A percentile compares a stretch with the other conserved stretches of the same genome.
Conservation (phyloP, 2,888 invertebrate species). For the Melitaea athalia region DNA sequence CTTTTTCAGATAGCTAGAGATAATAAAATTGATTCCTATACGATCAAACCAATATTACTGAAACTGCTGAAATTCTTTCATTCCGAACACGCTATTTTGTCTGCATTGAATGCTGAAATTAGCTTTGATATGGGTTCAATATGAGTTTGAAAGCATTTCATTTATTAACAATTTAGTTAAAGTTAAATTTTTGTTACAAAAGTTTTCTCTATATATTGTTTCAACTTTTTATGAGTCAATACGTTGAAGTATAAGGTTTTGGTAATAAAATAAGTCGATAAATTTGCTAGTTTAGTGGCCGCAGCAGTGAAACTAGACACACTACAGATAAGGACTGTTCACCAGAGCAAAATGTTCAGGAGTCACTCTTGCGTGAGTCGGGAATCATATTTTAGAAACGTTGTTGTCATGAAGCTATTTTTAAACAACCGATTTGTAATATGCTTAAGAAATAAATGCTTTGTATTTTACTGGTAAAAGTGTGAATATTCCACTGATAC, state of each 20-base stretch:
- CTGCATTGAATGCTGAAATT: no score
- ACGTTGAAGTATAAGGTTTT: not conserved
- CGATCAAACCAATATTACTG: not conserved
- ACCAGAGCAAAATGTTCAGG: conserved; percentile 16
- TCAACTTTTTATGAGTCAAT: no score
- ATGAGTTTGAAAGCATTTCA: no score
- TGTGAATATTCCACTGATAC: not conserved
- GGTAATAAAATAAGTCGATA: not conserved
- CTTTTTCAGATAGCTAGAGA: not conserved
- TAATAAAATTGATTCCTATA: conserved; percentile 9
- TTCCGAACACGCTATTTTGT: no score
- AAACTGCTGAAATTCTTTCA: not conserved
- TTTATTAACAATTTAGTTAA: no score
- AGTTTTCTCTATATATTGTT: no score
- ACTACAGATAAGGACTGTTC: conserved; percentile 29
- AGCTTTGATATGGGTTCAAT: no score
- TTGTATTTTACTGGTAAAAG: not conserved
- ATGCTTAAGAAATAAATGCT: not conserved
- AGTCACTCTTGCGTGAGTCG: conserved; percentile 9
- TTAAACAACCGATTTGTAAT: not conserved
- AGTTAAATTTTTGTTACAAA: no score
- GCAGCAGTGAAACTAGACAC: conserved; percentile 18
- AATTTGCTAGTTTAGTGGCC: conserved; percentile 18
- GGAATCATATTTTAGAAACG: not conserved
- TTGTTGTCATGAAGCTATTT: not conserved